Conservation (phyloP, 2,113 vertebrate species). For the Saguinus midas region DNA sequence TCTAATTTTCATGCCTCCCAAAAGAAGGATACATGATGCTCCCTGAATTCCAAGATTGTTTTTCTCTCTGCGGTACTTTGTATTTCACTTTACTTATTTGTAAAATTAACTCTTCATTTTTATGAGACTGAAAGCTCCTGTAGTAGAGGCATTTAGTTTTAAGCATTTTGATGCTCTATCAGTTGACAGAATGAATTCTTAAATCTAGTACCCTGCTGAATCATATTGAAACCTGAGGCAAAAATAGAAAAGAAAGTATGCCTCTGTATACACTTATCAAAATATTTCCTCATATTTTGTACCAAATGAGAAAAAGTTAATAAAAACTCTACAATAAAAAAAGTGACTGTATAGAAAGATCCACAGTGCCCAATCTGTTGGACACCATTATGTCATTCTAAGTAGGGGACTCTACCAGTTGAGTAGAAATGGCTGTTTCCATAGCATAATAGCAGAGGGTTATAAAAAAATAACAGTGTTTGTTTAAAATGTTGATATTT, state of each 20-base stretch:
- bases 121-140: neutral
- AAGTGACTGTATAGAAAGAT: neutral
- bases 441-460: neutral
- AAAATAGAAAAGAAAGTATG: neutral
- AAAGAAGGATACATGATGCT: neutral
- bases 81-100: slow-evolving; percentile 11
- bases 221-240: neutral
- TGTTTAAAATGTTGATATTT: neutral
- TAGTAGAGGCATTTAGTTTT: neutral
- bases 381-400: neutral
- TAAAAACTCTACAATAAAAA: neutral
- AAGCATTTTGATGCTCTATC: neutral
- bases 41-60: neutral
- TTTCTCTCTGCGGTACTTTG: neutral
- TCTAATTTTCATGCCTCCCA: neutral
- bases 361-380: neutral
- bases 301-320: neutral
- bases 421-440: neutral
- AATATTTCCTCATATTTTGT: neutral
- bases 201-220: neutral
- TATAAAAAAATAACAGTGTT: neutral
- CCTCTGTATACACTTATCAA: neutral
- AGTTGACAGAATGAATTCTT: neutral
- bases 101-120: neutral
- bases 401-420: neutral